These are phyloP conservation scores for Pungitius pungitius DNA, from an alignment of 2,113 vertebrate genomes.

Conservation along the genomic window DNA sequence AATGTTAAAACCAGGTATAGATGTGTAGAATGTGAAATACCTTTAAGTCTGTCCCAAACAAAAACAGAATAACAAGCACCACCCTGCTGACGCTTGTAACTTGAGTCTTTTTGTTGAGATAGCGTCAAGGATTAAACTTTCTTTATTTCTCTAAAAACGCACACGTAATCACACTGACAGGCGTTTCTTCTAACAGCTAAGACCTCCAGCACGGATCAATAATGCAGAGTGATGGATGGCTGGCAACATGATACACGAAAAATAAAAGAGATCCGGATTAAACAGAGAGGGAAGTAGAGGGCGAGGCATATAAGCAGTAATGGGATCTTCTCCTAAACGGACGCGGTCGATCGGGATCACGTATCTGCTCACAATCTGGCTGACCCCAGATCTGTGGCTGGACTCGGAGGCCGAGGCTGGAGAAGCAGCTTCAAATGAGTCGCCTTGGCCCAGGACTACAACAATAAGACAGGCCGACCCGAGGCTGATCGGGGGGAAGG, in stretches of 20 bases:
- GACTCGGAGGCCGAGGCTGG: not conserved
- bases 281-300: not conserved
- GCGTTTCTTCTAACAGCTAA: slow-evolving; percentile 17
- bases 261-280: not conserved
- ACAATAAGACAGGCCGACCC: not conserved
- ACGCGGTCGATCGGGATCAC: slow-evolving; percentile 37
- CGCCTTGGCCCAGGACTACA: not conserved
- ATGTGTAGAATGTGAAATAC: not conserved
- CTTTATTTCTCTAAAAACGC: not conserved
- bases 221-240: slow-evolving; percentile 26
- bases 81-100: not conserved
- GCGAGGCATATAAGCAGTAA: slow-evolving; percentile 1
- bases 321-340: slow-evolving; percentile 20
- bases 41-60: not conserved
- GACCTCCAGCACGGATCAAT: slow-evolving; percentile 34
- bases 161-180: not conserved
- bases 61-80: not conserved
- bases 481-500: not conserved
- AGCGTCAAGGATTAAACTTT: not conserved
- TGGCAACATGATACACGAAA: slow-evolving; percentile 6
- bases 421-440: not conserved
- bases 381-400: not conserved
- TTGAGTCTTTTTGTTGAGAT: not conserved
- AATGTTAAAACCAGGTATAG: too few relatives aligned
- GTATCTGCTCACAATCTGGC: slow-evolving; percentile 43